Evolutionary conservation across 1,140 invertebrate species (phyloP).

Genomic region (Lordiphosa mommai): DNA sequence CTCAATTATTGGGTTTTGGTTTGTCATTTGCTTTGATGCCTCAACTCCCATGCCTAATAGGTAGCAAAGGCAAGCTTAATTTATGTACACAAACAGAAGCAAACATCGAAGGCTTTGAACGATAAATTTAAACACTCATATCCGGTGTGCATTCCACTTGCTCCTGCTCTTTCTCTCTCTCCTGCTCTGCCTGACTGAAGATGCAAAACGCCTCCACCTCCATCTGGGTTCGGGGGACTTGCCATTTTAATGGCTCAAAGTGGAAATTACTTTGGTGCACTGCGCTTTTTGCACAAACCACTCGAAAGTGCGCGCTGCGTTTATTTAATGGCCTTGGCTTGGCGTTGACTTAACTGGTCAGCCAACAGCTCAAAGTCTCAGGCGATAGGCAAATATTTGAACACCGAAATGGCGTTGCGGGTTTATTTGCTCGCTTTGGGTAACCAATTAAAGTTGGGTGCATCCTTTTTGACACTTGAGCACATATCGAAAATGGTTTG

Average conservation of each 20-base stretch:
- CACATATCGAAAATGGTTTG: neutral
- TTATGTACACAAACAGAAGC: conserved; percentile 56
- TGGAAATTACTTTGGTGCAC: conserved; percentile 60
- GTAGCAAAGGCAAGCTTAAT: conserved; percentile 34
- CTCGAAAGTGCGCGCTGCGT: conserved; percentile 59
- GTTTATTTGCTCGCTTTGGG: conserved; percentile 46
- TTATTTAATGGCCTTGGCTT: conserved; percentile 60
- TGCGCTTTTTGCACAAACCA: conserved; percentile 25
- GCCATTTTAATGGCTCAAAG: conserved; percentile 38
- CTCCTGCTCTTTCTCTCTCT: neutral
- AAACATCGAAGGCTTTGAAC: conserved; percentile 36
- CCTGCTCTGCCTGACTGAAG: conserved; percentile 44
- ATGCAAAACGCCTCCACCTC: conserved; percentile 53
- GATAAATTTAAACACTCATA: conserved; percentile 74
- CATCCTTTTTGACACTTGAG: conserved; percentile 55
- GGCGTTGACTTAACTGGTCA: conserved; percentile 17
- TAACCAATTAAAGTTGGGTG: conserved; percentile 46
- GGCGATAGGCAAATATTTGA: conserved; percentile 45
- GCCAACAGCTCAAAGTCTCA: conserved; percentile 19
- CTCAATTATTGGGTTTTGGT: conserved; percentile 26
- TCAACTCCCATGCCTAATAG: neutral
- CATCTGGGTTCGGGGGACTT: neutral
- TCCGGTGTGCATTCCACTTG: conserved; percentile 30
- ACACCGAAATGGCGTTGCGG: conserved; percentile 8
- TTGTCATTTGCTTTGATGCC: conserved; percentile 13